Conservation (phyloP, 2,113 vertebrate genomes). For the Salvator merianae region DNA sequence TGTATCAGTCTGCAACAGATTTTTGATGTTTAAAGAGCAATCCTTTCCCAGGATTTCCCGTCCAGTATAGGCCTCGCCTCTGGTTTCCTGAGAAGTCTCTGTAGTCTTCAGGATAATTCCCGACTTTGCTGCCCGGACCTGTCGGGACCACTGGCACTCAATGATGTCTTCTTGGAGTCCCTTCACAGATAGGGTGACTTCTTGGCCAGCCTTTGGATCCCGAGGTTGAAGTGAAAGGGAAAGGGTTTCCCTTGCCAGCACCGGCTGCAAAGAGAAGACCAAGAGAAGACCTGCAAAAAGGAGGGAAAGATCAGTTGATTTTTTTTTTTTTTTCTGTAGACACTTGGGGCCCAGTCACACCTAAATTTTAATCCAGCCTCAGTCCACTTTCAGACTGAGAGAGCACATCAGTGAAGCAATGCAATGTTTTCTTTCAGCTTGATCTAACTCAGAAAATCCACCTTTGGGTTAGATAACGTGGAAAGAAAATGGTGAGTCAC, state of each 20-base stretch:
- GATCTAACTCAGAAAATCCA: no score
- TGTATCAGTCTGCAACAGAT: not conserved
- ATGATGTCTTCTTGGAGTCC: rapidly evolving
- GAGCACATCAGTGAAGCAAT: no score
- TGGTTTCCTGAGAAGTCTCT: no score
- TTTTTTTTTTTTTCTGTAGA: no score
- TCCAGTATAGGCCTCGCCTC: no score
- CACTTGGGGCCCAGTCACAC: no score
- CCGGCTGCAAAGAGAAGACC: not conserved
- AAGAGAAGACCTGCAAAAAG: not conserved
- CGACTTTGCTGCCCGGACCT: rapidly evolving
- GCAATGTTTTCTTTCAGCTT: no score
- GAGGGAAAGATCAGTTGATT: not conserved
- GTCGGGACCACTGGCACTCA: not conserved
- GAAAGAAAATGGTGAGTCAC: no score
- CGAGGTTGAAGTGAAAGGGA: not conserved
- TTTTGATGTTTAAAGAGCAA: not conserved
- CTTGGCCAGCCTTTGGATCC: not conserved
- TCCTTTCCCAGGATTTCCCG: rapidly evolving
- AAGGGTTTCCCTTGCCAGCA: rapidly evolving
- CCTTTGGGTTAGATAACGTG: no score
- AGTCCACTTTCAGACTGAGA: no score
- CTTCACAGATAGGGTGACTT: not conserved
- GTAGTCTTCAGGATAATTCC: not conserved
- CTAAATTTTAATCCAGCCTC: no score